These are phyloP conservation scores for Porites lobata DNA, from an alignment of 92 coral and sea anemone species.

Conservation along the genomic window DNA sequence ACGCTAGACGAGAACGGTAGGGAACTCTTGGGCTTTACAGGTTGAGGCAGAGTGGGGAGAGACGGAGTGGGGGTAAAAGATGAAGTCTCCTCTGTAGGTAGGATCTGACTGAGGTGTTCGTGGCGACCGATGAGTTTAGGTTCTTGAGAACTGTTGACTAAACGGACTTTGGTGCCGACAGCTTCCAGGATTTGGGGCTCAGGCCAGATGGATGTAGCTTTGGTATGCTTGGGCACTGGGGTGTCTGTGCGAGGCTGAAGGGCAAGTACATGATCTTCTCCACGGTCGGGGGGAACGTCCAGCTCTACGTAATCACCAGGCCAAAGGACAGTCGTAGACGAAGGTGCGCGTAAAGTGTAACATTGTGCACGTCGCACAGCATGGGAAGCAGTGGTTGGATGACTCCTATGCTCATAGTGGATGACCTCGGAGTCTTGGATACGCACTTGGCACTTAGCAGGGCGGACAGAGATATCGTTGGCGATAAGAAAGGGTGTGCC, in stretches of 20 bases:
- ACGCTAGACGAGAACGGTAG: conserved; percentile 1
- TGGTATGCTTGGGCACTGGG: not conserved
- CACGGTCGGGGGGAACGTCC: conserved; percentile 24
- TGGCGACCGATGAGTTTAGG: not conserved
- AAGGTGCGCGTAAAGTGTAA: too few species aligned
- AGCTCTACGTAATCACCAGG: conserved; percentile 47
- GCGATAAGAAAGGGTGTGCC: too few species aligned
- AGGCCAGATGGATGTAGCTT: conserved; percentile 32
- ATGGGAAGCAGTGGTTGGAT: too few species aligned
- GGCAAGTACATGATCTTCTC: conserved; percentile 13
- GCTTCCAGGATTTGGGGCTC: conserved; percentile 34
- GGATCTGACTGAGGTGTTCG: conserved; percentile 9
- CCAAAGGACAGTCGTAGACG: conserved; percentile 13
- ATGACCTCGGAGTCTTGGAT: too few species aligned
- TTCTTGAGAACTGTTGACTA: not conserved
- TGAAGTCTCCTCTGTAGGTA: not conserved
- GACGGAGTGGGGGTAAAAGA: not conserved
- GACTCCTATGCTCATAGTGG: too few species aligned
- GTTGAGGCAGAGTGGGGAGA: not conserved
- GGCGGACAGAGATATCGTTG: too few species aligned
- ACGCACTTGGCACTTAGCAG: too few species aligned
- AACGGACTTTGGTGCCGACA: conserved; percentile 14
- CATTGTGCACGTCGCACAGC: too few species aligned
- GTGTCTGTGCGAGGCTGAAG: conserved; percentile 30
- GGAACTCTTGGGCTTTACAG: not conserved